Evolutionary conservation across 2,797 vertebrate genomes (phyloP).

Genomic region (Lacerta viridis): DNA sequence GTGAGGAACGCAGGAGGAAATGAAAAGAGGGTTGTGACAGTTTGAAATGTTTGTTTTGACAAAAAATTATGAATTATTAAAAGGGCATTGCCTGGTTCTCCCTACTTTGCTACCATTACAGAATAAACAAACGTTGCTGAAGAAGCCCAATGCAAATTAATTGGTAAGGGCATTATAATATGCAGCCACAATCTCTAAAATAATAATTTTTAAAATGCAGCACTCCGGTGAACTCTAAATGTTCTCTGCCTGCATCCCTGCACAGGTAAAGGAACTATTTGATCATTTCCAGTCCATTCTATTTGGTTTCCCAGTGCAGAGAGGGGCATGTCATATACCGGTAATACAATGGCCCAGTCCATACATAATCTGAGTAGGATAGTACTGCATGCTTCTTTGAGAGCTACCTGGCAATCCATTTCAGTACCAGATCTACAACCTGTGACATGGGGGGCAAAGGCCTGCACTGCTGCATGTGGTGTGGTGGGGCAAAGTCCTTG

Average conservation of each 20-base stretch:
- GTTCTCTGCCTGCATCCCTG: background rate
- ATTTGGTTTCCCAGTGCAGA: background rate
- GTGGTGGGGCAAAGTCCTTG: no score
- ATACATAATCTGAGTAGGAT: background rate
- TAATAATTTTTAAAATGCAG: background rate
- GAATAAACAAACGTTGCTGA: conserved; percentile 9
- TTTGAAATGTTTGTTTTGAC: conserved; percentile 25
- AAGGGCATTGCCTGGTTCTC: background rate
- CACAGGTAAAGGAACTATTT: background rate
- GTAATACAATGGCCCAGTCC: background rate
- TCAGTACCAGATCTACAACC: no score
- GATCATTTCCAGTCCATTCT: background rate
- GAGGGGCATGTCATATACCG: background rate
- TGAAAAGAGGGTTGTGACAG: conserved; percentile 17
- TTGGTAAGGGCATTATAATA: conserved; percentile 6
- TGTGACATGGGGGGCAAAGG: no score
- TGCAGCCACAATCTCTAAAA: background rate
- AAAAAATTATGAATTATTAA: conserved; percentile 27
- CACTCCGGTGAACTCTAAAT: background rate
- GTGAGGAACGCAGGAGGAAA: conserved; percentile 9
- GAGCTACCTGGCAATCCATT: no score
- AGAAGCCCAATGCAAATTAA: conserved; percentile 5
- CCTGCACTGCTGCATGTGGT: no score
- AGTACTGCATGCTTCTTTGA: background rate
- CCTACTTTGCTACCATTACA: background rate